Evolutionary conservation across 2,113 vertebrate species (phyloP).

Genomic region (human): DNA sequence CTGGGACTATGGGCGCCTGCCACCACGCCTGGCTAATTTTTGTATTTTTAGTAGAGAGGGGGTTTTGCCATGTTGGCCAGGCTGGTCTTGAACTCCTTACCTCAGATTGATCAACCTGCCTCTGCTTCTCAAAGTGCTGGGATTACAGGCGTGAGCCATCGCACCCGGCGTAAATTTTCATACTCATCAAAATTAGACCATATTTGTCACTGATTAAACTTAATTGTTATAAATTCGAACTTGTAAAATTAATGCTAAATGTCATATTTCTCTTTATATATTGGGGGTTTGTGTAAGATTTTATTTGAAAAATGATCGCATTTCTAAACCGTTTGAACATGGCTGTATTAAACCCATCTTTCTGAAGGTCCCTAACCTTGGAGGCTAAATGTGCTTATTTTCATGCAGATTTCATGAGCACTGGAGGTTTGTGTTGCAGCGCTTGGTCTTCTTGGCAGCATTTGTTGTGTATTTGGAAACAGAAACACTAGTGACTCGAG

Average conservation of each 20-base stretch:
- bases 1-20: no score
- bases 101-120: no score
- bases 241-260: not conserved
- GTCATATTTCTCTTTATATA: not conserved
- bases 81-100: no score
- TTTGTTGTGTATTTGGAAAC: constrained; percentile 97
- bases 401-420: constrained; percentile 95
- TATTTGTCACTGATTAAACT: not conserved
- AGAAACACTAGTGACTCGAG: constrained; percentile 93
- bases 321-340: not conserved
- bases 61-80: no score
- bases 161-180: not conserved
- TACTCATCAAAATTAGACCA: not conserved
- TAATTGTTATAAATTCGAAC: not conserved
- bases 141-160: no score
- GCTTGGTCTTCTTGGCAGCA: constrained; percentile 93
- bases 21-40: no score
- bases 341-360: not conserved
- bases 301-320: not conserved
- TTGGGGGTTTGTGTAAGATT: not conserved
- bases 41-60: no score
- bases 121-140: no score
- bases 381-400: not conserved
- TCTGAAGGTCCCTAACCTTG: not conserved
- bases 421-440: constrained; percentile 97